These are phyloP conservation scores for Gerris buenoi DNA, from an alignment of 1,140 invertebrate genomes.

Conservation along the genomic window DNA sequence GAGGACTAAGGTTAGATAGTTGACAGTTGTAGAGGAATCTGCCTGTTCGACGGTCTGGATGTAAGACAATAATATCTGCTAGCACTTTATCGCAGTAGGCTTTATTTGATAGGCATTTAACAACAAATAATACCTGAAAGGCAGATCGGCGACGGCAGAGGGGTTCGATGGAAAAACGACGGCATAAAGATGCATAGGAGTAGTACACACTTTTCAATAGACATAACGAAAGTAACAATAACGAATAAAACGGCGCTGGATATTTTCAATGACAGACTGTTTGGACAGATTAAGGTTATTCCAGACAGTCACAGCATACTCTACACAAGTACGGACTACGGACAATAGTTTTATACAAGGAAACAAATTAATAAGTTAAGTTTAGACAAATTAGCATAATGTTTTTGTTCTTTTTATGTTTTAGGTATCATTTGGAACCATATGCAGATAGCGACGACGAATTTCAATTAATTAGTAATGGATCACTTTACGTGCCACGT, in stretches of 20 bases:
- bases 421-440: conserved; percentile 38
- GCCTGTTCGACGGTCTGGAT: no score
- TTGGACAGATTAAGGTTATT: background rate
- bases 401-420: background rate
- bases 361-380: background rate
- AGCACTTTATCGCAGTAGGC: no score
- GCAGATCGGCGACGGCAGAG: no score
- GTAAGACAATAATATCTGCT: no score
- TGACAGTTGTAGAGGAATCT: no score
- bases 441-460: conserved; percentile 33
- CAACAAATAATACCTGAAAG: no score
- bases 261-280: background rate
- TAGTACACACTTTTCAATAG: background rate
- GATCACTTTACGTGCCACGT: conserved; percentile 37
- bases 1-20: background rate
- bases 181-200: no score
- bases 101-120: no score
- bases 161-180: no score
- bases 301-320: no score
- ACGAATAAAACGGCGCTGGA: background rate
- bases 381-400: background rate
- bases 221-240: background rate
- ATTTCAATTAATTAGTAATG: conserved; percentile 40
- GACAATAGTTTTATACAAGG: background rate
- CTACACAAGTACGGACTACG: no score